phyloP scores from a whole-genome alignment of 2,797 vertebrate species.

The Sternarchorhynchus goeldii region DNA sequence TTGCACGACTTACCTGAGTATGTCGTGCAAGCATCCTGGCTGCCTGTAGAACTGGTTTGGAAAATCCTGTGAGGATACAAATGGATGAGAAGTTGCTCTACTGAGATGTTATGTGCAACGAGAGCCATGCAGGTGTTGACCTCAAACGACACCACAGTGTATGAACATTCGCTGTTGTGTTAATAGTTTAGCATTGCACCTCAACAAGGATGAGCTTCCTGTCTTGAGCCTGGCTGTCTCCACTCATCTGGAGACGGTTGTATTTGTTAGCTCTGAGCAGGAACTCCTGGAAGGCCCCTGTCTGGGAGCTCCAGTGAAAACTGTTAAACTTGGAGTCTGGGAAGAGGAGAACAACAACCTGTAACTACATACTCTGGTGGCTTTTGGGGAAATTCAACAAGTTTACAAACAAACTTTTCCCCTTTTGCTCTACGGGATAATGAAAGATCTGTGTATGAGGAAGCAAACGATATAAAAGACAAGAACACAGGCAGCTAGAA shows the following conservation, averaged over 20 bases:
- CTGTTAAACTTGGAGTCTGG: slow-evolving; percentile 77
- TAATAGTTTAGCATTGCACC: slow-evolving; percentile 69
- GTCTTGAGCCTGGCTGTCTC: slow-evolving; percentile 73
- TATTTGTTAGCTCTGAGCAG: slow-evolving; percentile 93
- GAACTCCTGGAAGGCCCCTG: slow-evolving; percentile 87
- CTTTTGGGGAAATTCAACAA: not conserved
- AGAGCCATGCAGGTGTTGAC: not conserved
- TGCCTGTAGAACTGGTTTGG: slow-evolving; percentile 96
- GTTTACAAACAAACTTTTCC: no score
- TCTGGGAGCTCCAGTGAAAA: slow-evolving; percentile 80
- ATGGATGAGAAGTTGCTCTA: slow-evolving; percentile 2
- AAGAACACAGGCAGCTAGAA: no score
- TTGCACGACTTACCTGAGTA: slow-evolving; percentile 89
- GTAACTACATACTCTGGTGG: not conserved
- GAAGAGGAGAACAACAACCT: not conserved
- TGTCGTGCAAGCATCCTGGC: slow-evolving; percentile 81
- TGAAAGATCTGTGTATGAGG: no score
- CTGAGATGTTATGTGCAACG: no score
- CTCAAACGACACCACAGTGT: no score
- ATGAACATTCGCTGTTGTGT: not conserved
- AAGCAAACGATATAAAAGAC: not conserved
- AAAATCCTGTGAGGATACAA: slow-evolving; percentile 81
- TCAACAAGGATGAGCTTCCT: slow-evolving; percentile 90
- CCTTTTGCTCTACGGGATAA: no score
- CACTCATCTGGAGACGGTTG: slow-evolving; percentile 86